Evolutionary conservation across 2,113 vertebrate genomes (phyloP).

Genomic region (Eulemur macaco): DNA sequence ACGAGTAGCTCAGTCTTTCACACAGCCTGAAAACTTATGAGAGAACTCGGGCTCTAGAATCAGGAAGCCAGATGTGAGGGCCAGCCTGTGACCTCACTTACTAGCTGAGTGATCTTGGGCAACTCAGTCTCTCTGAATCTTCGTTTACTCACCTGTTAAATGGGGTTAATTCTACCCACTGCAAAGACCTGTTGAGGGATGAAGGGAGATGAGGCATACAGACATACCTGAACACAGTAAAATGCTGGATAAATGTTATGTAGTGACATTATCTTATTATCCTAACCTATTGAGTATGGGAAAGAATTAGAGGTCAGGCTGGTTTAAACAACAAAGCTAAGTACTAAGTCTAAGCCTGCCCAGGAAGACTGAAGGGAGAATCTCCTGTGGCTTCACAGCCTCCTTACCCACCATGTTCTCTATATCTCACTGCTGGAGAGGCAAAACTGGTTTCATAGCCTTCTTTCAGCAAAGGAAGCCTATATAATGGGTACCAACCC

Average conservation of each 20-base stretch:
- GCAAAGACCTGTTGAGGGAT: neutral
- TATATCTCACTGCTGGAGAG: neutral
- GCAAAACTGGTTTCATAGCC: neutral
- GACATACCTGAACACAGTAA: neutral
- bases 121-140: neutral
- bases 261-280: neutral
- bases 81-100: neutral
- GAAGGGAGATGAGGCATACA: neutral
- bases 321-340: neutral
- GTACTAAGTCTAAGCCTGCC: neutral
- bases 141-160: neutral
- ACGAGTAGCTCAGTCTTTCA: neutral
- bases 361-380: neutral
- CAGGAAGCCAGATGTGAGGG: neutral
- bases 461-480: neutral
- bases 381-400: neutral
- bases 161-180: neutral
- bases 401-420: neutral
- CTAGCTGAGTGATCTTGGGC: neutral
- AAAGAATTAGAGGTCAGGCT: neutral
- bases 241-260: neutral
- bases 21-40: neutral
- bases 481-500: neutral
- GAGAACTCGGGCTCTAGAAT: neutral
- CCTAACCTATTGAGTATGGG: neutral